Conservation (phyloP, 2,113 vertebrate species). For the Petaurus breviceps region DNA sequence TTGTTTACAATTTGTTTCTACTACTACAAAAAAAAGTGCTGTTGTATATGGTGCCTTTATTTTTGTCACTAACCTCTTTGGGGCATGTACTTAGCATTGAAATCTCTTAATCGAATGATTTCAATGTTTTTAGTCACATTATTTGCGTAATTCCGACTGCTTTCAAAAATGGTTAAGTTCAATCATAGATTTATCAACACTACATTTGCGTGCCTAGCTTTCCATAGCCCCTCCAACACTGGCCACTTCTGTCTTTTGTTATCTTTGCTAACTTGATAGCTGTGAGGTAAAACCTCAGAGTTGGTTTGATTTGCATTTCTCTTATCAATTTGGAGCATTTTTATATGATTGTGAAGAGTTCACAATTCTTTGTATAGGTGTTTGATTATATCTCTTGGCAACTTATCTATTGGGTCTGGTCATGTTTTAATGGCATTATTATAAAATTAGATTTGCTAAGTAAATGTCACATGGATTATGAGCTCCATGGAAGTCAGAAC, state of each 20-base stretch:
- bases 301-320: not conserved
- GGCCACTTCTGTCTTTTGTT: not conserved
- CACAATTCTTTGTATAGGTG: not conserved
- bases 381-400: not conserved
- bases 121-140: not conserved
- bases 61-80: not conserved
- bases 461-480: not conserved
- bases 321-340: not conserved
- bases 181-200: not conserved
- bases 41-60: not conserved
- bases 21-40: not conserved
- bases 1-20: not conserved
- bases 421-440: not conserved
- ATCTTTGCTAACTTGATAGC: not conserved
- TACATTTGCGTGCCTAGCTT: not conserved
- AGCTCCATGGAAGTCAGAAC: not conserved
- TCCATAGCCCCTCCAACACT: not conserved
- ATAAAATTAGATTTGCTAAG: not conserved
- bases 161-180: not conserved
- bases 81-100: not conserved
- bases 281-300: not conserved
- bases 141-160: not conserved
- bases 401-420: not conserved
- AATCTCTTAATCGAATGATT: not conserved
- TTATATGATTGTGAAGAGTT: not conserved